A percentile compares a stretch with the other conserved stretches of the same genome.
Conservation (phyloP, 1,140 invertebrate genomes). For the Drosophila auraria region DNA sequence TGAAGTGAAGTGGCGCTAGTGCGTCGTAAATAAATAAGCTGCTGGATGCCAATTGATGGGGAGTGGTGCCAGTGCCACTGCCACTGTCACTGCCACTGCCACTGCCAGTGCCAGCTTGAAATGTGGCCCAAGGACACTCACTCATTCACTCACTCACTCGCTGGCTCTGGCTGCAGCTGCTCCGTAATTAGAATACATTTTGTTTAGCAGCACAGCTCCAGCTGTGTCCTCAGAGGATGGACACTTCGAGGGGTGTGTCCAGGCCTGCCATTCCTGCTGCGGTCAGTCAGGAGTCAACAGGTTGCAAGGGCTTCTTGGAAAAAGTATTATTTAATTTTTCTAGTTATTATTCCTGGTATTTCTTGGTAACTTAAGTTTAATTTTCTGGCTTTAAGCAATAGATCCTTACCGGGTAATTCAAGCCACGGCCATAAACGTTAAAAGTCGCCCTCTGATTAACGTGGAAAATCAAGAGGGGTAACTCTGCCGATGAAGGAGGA, state of each 20-base stretch:
- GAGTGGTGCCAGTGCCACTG: conserved; percentile 17
- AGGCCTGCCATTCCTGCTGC: too few relatives aligned
- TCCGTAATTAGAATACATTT: too few relatives aligned
- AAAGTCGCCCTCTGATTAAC: conserved; percentile 8
- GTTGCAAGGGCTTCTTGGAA: too few relatives aligned
- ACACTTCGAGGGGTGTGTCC: too few relatives aligned
- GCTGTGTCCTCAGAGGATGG: too few relatives aligned
- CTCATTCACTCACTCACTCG: neutral
- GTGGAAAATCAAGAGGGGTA: neutral
- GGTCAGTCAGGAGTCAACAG: too few relatives aligned
- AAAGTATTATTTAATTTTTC: too few relatives aligned
- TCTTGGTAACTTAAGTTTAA: too few relatives aligned
- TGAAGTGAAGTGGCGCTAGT: conserved; percentile 36
- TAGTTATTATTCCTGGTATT: too few relatives aligned
- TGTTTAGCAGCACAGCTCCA: too few relatives aligned
- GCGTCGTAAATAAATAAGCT: conserved; percentile 59
- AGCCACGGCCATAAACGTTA: neutral
- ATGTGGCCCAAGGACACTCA: conserved; percentile 33
- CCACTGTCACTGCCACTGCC: neutral
- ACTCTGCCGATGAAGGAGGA: neutral
- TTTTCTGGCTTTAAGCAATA: neutral
- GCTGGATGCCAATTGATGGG: conserved; percentile 55
- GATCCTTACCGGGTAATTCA: neutral
- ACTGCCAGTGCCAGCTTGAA: neutral
- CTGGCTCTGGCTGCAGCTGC: too few relatives aligned